phyloP scores from a whole-genome alignment of 2,113 vertebrate species.

The Penelope pileata region DNA sequence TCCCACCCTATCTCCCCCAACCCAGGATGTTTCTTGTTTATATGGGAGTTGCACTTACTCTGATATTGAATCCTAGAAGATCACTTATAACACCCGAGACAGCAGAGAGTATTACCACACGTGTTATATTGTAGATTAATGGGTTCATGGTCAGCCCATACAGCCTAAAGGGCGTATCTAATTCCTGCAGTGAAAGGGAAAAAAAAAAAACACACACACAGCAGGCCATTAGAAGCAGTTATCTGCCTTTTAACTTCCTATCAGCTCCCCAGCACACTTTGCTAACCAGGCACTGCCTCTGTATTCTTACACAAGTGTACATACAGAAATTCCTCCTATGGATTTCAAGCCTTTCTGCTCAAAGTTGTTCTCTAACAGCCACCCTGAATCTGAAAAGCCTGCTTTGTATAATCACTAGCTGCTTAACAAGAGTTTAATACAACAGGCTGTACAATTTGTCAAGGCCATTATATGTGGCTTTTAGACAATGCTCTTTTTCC shows the following conservation, averaged over 20 bases:
- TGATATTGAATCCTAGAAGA: slow-evolving; percentile 95
- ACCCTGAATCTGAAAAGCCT: no score
- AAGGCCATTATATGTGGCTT: background rate
- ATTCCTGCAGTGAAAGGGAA: slow-evolving; percentile 78
- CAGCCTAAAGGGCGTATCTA: slow-evolving; percentile 93
- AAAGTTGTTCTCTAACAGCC: background rate
- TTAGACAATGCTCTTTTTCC: background rate
- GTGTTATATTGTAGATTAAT: slow-evolving; percentile 95
- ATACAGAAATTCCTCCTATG: background rate
- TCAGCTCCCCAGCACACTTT: background rate
- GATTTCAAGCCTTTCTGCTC: background rate
- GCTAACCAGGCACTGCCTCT: background rate
- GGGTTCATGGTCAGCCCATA: slow-evolving; percentile 97
- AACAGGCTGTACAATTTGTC: background rate
- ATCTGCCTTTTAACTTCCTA: background rate
- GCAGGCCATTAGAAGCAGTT: no score
- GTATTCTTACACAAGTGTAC: accelerated
- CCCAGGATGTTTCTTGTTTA: accelerated
- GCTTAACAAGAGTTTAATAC: background rate
- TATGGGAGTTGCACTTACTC: slow-evolving; percentile 78
- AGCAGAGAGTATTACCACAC: slow-evolving; percentile 95
- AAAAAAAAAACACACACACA: background rate
- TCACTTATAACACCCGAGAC: slow-evolving; percentile 97
- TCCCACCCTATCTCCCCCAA: background rate
- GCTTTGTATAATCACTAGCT: background rate